Evolutionary conservation across 1,140 invertebrate species (phyloP).

Genomic region (Cotesia chilonis): DNA sequence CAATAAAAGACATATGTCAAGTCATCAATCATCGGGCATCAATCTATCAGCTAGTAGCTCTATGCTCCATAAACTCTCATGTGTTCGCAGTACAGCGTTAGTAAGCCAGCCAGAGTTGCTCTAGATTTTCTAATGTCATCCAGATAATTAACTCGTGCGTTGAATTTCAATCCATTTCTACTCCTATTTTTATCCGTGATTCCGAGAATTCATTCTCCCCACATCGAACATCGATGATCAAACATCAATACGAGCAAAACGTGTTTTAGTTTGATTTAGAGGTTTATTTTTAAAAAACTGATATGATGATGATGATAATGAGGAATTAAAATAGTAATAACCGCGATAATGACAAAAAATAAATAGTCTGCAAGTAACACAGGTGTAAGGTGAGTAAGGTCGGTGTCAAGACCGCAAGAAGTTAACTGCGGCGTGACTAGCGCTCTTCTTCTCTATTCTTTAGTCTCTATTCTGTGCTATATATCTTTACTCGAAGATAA

Average conservation of each 20-base stretch:
- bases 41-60: no score
- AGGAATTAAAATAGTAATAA: neutral
- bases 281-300: neutral
- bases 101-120: neutral
- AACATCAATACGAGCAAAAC: neutral
- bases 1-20: no score
- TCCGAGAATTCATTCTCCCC: no score
- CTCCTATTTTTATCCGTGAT: neutral
- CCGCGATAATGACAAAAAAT: neutral
- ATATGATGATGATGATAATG: neutral
- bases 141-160: conserved; percentile 1
- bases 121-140: conserved; percentile 11
- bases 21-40: no score
- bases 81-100: no score
- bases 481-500: no score
- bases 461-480: no score
- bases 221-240: no score
- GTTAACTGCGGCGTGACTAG: conserved; percentile 41
- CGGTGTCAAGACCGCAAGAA: conserved; percentile 36
- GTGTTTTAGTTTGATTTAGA: neutral
- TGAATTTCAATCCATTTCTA: conserved; percentile 2
- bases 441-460: neutral
- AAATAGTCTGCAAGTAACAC: conserved; percentile 15
- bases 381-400: conserved; percentile 37
- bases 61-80: no score